phyloP scores from a whole-genome alignment of 1,140 invertebrate species.

The Drosophila bocki region DNA sequence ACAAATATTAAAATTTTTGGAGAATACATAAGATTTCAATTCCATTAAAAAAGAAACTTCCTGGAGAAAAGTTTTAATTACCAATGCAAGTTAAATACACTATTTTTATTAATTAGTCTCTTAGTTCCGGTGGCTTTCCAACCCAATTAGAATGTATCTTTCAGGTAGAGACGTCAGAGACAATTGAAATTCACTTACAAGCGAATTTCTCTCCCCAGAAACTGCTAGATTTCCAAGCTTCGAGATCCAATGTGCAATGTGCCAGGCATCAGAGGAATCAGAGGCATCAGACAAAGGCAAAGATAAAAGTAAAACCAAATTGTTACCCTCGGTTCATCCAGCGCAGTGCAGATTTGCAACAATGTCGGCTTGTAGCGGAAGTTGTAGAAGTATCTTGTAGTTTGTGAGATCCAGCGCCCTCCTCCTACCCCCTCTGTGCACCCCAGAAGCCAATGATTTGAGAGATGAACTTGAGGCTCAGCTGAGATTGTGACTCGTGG shows the following conservation, averaged over 20 bases:
- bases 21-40: neutral
- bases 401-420: conserved; percentile 28
- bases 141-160: conserved; percentile 34
- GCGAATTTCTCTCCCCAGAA: conserved; percentile 33
- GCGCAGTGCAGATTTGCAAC: conserved; percentile 70
- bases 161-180: conserved; percentile 1
- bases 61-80: too few relatives aligned
- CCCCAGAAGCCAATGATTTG: conserved; percentile 25
- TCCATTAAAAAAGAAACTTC: neutral
- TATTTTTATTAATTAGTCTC: neutral
- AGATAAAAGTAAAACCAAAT: conserved; percentile 53
- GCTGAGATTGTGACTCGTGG: conserved; percentile 56
- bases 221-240: conserved; percentile 14
- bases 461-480: conserved; percentile 77
- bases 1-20: neutral
- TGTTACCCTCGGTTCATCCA: conserved; percentile 50
- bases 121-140: neutral
- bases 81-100: conserved; percentile 1
- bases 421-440: neutral
- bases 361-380: conserved; percentile 74
- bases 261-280: conserved; percentile 13
- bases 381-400: conserved; percentile 63
- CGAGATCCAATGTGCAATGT: conserved; percentile 58
- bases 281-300: conserved; percentile 39
- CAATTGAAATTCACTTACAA: conserved; percentile 40